Conservation (phyloP, 2,888 invertebrate genomes). For the Cylloceria caligata region DNA sequence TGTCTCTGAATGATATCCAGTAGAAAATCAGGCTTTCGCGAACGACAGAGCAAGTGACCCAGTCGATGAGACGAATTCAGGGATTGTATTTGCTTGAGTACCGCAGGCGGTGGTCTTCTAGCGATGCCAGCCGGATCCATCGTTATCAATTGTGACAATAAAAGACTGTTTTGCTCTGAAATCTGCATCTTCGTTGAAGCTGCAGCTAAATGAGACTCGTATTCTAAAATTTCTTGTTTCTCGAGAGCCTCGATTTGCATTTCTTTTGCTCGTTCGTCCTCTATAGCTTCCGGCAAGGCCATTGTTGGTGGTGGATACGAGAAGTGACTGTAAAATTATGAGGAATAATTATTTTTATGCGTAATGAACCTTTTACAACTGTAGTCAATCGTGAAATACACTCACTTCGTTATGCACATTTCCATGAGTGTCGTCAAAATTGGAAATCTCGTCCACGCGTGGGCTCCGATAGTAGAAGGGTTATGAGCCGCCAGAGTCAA, state of each 20-base stretch:
- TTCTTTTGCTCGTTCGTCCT: slow-evolving; percentile 88
- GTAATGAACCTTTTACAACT: not conserved
- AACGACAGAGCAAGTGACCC: slow-evolving; percentile 95
- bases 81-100: slow-evolving; percentile 92
- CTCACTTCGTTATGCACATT: slow-evolving; percentile 97
- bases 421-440: slow-evolving; percentile 96
- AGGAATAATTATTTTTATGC: not conserved
- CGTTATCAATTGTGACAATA: slow-evolving; percentile 93
- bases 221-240: slow-evolving; percentile 92
- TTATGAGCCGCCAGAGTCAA: slow-evolving; percentile 96
- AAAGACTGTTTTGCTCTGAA: slow-evolving; percentile 94
- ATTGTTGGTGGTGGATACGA: slow-evolving; percentile 90
- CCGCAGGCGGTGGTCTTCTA: slow-evolving; percentile 91
- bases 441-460: slow-evolving; percentile 96
- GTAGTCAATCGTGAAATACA: slow-evolving; percentile 62
- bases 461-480: slow-evolving; percentile 93
- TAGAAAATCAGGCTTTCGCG: slow-evolving; percentile 95
- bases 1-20: slow-evolving; percentile 95
- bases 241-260: slow-evolving; percentile 90
- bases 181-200: slow-evolving; percentile 94
- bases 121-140: slow-evolving; percentile 94
- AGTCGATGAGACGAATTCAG: slow-evolving; percentile 92
- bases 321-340: slow-evolving; percentile 86
- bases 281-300: slow-evolving; percentile 86
- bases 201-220: slow-evolving; percentile 96